These are phyloP conservation scores for Apoda limacodes DNA, from an alignment of 2,888 invertebrate genomes.

Conservation along the genomic window DNA sequence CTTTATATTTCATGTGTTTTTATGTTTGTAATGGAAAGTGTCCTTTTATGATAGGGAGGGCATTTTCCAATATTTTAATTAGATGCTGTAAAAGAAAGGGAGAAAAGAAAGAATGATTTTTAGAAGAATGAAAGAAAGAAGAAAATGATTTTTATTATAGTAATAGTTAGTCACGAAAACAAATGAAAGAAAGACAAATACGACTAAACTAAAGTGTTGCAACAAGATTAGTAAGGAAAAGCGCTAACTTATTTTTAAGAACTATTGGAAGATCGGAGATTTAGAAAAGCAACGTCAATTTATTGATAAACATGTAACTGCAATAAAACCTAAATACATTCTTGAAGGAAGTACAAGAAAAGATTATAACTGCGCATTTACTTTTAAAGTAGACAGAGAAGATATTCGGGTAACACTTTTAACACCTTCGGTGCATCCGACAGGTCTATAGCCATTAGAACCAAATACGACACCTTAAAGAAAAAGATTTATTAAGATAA, in stretches of 20 bases:
- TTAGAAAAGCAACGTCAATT: conserved; percentile 19
- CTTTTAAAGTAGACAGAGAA: conserved; percentile 18
- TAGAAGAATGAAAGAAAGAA: too few species aligned
- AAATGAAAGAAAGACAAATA: conserved; percentile 14
- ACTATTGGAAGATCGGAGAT: conserved; percentile 16
- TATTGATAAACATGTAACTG: conserved; percentile 14
- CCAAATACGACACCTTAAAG: conserved; percentile 10
- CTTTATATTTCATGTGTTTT: too few species aligned
- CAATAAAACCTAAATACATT: conserved; percentile 19
- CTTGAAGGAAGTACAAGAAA: conserved; percentile 17
- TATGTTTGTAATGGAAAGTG: too few species aligned
- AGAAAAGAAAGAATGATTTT: too few species aligned
- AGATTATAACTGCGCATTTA: conserved; percentile 20
- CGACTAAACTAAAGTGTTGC: conserved; percentile 18
- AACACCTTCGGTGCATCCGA: conserved; percentile 14
- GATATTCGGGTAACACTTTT: conserved; percentile 9
- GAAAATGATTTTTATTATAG: too few species aligned
- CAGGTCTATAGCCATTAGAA: conserved; percentile 10
- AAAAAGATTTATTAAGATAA: conserved; percentile 5
- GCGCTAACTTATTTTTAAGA: conserved; percentile 15
- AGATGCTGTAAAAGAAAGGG: too few species aligned
- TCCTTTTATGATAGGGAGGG: too few species aligned
- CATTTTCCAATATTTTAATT: too few species aligned
- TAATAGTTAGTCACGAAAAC: conserved; percentile 17
- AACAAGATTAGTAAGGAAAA: conserved; percentile 16